Percentiles rank a stretch among this genome's conserved stretches.
Conservation (phyloP, 2,113 vertebrate genomes). For the Oreochromis tanganicae region DNA sequence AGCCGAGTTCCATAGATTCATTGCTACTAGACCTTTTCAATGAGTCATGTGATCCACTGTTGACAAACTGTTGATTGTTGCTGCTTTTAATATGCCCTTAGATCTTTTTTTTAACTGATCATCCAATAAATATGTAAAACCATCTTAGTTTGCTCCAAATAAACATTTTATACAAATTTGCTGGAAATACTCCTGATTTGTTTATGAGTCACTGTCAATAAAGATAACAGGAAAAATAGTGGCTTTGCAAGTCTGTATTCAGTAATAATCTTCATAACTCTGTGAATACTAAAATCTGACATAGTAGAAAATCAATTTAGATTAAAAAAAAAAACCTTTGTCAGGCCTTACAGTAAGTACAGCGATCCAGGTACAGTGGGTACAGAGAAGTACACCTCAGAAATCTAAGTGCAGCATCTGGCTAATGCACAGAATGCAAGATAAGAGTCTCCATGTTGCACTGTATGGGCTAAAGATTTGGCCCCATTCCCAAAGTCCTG, state of each 20-base stretch:
- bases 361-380: neutral
- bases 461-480: slow-evolving; percentile 38
- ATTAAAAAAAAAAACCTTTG: neutral
- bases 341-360: neutral
- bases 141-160: neutral
- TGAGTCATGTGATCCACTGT: neutral
- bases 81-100: neutral
- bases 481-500: slow-evolving; percentile 29
- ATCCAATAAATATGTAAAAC: neutral
- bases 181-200: neutral
- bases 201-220: neutral
- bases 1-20: neutral
- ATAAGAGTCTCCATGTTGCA: slow-evolving; percentile 34
- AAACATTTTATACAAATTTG: neutral
- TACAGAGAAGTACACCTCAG: neutral
- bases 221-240: neutral
- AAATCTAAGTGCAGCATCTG: slow-evolving; percentile 1
- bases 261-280: neutral
- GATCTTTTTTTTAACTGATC: neutral
- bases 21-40: neutral
- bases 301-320: neutral
- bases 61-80: neutral
- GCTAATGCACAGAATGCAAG: slow-evolving; percentile 40
- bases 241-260: neutral
- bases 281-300: neutral